These are phyloP conservation scores for Girardinus metallicus DNA, from an alignment of 2,797 vertebrate species.

Conservation along the genomic window DNA sequence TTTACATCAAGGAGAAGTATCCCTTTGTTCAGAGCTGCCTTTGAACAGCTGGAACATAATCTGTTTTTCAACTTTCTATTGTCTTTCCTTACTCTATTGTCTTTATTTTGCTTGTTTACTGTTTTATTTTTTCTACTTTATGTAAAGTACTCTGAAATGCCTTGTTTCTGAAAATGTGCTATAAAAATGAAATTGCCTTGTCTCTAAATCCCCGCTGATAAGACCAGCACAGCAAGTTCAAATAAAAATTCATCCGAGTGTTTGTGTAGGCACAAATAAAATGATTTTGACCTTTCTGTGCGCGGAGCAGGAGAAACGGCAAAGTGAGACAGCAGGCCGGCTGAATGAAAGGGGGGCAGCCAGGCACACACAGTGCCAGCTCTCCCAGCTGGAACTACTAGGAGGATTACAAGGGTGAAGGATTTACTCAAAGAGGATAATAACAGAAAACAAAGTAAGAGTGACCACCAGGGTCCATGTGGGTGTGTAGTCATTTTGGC, in stretches of 20 bases:
- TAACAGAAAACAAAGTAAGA: conserved; percentile 42
- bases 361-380: conserved; percentile 36
- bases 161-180: not conserved
- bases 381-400: conserved; percentile 56
- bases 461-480: conserved; percentile 28
- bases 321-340: conserved; percentile 34
- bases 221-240: conserved; percentile 5
- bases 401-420: conserved; percentile 66
- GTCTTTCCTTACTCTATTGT: not conserved
- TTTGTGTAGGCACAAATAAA: conserved; percentile 25
- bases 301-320: not conserved
- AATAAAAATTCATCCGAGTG: conserved; percentile 10
- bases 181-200: not conserved
- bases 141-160: not conserved
- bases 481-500: conserved; percentile 18
- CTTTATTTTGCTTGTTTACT: not conserved
- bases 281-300: conserved; percentile 8
- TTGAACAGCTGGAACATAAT: not conserved
- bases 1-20: too few species aligned
- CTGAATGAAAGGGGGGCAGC: conserved; percentile 14
- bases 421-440: conserved; percentile 71
- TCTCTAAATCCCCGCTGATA: conserved; percentile 16
- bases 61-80: not conserved
- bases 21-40: not conserved
- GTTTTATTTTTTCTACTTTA: not conserved